phyloP scores from a whole-genome alignment of 2,113 vertebrate species.

The Rhinichthys klamathensis region DNA sequence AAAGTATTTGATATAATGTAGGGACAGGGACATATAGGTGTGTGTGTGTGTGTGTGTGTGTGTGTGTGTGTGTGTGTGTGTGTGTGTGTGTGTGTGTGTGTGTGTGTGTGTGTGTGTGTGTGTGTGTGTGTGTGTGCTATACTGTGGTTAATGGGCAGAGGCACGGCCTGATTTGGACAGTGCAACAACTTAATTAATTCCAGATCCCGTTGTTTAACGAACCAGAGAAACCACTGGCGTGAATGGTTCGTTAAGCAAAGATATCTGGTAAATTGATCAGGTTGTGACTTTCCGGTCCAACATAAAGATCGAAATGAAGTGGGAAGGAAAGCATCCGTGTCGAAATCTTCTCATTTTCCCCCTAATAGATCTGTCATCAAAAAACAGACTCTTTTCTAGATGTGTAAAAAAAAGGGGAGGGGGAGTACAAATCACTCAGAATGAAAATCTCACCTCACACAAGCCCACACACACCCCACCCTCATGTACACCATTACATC shows the following conservation, averaged over 20 bases:
- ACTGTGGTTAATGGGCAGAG: not conserved
- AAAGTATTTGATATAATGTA: not conserved
- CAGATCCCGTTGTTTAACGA: conserved; percentile 56
- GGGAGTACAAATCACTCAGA: conserved; percentile 31
- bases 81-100: too few relatives aligned
- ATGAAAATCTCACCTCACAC: conserved; percentile 37
- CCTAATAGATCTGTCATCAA: conserved; percentile 34
- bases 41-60: not conserved
- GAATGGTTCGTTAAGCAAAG: conserved; percentile 31
- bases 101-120: too few relatives aligned
- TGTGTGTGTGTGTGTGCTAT: not conserved
- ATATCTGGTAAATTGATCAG: not conserved
- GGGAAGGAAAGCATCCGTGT: not conserved
- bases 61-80: not conserved
- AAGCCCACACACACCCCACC: conserved; percentile 28
- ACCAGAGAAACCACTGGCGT: conserved; percentile 11
- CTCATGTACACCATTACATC: conserved; percentile 40
- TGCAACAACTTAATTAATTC: conserved; percentile 58
- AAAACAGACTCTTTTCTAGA: conserved; percentile 23
- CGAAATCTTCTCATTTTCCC: not conserved
- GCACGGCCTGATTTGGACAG: not conserved
- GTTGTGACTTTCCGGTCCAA: not conserved
- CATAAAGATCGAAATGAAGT: not conserved
- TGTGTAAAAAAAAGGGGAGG: conserved; percentile 26
- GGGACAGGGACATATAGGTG: not conserved